phyloP scores from a whole-genome alignment of 2,888 invertebrate genomes.

The Lydus trimaculatus region DNA sequence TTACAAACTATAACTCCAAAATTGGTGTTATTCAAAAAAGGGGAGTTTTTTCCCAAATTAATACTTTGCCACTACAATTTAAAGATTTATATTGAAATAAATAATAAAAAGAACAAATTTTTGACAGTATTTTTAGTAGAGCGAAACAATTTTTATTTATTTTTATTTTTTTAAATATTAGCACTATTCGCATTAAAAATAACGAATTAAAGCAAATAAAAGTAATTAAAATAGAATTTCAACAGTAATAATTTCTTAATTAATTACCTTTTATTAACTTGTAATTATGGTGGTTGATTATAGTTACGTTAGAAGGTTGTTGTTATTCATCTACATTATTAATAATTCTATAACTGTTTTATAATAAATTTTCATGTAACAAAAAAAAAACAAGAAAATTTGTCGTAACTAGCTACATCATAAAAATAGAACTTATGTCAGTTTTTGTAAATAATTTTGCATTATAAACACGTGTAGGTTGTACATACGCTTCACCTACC shows the following conservation, averaged over 20 bases:
- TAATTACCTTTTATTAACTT: background rate
- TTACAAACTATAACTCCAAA: too few species aligned
- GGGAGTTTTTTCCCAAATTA: too few species aligned
- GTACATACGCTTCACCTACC: background rate
- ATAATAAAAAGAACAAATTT: too few species aligned
- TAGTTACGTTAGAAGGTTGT: background rate
- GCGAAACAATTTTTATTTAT: background rate
- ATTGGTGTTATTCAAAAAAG: too few species aligned
- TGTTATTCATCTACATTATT: background rate
- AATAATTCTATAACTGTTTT: background rate
- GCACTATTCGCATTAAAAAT: background rate
- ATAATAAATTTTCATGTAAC: background rate
- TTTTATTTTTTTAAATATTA: background rate
- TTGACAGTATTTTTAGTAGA: background rate
- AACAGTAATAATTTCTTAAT: background rate
- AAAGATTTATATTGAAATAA: too few species aligned
- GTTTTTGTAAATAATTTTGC: conserved; percentile 30
- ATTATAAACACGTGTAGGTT: conserved; percentile 33
- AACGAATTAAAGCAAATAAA: background rate
- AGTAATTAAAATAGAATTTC: background rate
- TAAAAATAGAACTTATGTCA: conserved; percentile 44
- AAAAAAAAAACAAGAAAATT: background rate
- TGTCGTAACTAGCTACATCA: background rate
- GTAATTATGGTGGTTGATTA: background rate
- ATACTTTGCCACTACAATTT: too few species aligned